Percentiles rank a stretch among this genome's conserved stretches.
These are phyloP conservation scores for Drosophila incognita DNA, from an alignment of 2,888 invertebrate species.

Conservation along the genomic window DNA sequence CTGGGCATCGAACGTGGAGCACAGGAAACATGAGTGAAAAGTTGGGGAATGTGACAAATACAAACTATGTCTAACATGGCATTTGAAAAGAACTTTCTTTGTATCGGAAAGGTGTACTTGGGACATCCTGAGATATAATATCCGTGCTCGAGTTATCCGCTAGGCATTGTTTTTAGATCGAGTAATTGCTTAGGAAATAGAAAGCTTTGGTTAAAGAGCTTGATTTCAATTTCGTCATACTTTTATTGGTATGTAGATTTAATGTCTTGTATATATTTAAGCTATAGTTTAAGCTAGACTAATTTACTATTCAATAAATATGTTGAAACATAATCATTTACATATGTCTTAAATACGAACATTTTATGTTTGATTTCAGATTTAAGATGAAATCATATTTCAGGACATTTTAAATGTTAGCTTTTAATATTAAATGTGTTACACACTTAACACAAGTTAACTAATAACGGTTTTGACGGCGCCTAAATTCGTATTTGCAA, in stretches of 20 bases:
- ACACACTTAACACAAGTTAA: neutral
- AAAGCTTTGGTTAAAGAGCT: neutral
- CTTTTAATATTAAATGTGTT: neutral
- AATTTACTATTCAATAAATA: neutral
- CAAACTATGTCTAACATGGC: conserved; percentile 3
- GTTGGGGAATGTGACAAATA: conserved; percentile 5
- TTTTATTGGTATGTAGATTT: neutral
- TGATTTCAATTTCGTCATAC: neutral
- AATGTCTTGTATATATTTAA: neutral
- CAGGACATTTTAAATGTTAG: neutral
- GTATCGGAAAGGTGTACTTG: neutral
- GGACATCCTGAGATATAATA: conserved; percentile 5
- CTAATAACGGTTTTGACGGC: conserved; percentile 43
- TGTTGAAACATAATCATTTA: neutral
- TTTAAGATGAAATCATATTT: neutral
- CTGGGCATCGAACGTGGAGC: conserved; percentile 6
- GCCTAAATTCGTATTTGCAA: conserved; percentile 19
- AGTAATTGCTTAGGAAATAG: neutral
- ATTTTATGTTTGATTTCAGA: neutral
- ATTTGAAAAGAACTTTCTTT: conserved; percentile 12
- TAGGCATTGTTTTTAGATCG: neutral
- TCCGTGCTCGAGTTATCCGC: neutral
- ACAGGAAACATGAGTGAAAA: conserved; percentile 10
- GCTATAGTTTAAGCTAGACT: neutral
- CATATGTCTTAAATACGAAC: neutral